Conservation (phyloP, 2,888 invertebrate genomes). For the Troides aeacus region DNA sequence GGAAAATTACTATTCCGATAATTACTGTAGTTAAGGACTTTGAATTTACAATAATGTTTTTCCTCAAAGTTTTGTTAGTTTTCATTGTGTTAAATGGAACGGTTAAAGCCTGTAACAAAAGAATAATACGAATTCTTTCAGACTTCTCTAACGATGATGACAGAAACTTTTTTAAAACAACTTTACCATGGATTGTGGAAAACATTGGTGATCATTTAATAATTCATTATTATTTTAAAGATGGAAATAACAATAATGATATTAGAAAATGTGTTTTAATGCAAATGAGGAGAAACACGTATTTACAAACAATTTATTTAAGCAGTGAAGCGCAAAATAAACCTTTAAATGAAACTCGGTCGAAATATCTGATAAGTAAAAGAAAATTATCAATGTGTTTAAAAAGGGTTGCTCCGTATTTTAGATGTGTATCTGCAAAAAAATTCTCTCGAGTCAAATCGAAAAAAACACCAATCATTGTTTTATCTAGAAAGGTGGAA, state of each 20-base stretch:
- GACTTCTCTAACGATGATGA: slow-evolving; percentile 40
- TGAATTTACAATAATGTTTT: slow-evolving; percentile 7
- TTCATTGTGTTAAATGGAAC: slow-evolving; percentile 2
- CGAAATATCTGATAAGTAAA: slow-evolving; percentile 29
- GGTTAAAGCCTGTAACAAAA: slow-evolving; percentile 29
- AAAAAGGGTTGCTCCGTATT: slow-evolving; percentile 25
- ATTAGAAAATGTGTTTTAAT: slow-evolving; percentile 39
- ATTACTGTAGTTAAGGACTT: not conserved
- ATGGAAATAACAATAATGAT: slow-evolving; percentile 35
- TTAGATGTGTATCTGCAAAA: slow-evolving; percentile 30
- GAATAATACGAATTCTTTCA: slow-evolving; percentile 40
- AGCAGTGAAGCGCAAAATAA: slow-evolving; percentile 33
- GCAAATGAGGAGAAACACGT: slow-evolving; percentile 33
- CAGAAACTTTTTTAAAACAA: slow-evolving; percentile 38
- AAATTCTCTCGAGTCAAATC: slow-evolving; percentile 32
- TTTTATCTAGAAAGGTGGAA: slow-evolving; percentile 31
- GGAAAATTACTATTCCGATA: not conserved
- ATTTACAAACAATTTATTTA: slow-evolving; percentile 35
- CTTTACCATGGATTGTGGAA: slow-evolving; percentile 43
- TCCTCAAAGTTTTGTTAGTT: not conserved
- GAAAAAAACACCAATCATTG: slow-evolving; percentile 32
- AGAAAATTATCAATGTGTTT: slow-evolving; percentile 32
- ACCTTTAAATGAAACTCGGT: slow-evolving; percentile 28
- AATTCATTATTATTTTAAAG: slow-evolving; percentile 39
- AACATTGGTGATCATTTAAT: slow-evolving; percentile 39